These are phyloP conservation scores for Cheracebus regulus DNA, from an alignment of 2,797 vertebrate genomes.

Conservation along the genomic window DNA sequence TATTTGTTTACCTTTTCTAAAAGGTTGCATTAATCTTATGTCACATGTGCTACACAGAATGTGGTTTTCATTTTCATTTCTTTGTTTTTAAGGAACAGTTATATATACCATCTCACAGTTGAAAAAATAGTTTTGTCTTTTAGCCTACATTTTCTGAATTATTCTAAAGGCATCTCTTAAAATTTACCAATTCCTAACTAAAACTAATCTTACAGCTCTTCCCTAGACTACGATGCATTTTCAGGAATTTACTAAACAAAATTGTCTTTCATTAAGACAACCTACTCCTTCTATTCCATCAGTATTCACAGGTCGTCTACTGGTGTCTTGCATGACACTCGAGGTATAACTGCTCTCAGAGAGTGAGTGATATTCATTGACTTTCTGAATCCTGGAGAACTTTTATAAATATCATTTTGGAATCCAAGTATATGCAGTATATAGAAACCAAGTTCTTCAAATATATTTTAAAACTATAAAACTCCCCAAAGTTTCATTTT, in stretches of 20 bases:
- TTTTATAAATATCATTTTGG: neutral
- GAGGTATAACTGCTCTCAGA: neutral
- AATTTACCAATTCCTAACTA: neutral
- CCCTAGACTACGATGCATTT: neutral
- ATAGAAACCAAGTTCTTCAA: neutral
- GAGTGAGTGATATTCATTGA: neutral
- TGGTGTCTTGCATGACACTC: neutral
- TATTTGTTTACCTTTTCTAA: neutral
- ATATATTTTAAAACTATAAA: neutral
- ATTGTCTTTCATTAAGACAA: neutral
- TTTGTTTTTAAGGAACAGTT: neutral
- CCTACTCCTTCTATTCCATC: neutral
- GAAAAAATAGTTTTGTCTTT: neutral
- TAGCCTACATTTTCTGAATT: neutral
- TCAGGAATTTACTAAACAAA: neutral
- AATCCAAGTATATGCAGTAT: neutral
- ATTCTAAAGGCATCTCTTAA: constrained; percentile 4
- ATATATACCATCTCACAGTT: neutral
- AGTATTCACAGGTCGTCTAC: neutral
- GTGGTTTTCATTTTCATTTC: neutral
- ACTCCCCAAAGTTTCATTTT: neutral
- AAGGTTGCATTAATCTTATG: neutral
- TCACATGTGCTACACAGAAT: neutral
- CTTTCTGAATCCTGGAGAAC: neutral
- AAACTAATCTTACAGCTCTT: constrained; percentile 3